Percentiles rank a stretch among this genome's conserved stretches.
Evolutionary conservation across 2,888 invertebrate genomes (phyloP).

Genomic region (Ceratothoa steindachneri): DNA sequence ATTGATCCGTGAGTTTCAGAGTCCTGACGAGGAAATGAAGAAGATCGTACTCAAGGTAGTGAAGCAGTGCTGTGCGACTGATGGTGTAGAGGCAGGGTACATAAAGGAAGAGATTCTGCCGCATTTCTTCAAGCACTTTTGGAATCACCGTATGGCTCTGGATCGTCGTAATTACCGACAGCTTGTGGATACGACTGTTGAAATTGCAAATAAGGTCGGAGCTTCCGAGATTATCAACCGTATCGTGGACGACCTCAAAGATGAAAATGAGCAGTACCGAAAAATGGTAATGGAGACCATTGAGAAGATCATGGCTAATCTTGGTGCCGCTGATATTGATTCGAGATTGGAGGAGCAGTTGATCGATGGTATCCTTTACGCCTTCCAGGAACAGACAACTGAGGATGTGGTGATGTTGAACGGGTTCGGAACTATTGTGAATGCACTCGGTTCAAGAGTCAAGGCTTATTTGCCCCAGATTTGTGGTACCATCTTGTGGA

Average conservation of each 20-base stretch:
- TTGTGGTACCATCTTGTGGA: slow-evolving; percentile 99
- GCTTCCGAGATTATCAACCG: slow-evolving; percentile 97
- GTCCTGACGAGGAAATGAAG: slow-evolving; percentile 99
- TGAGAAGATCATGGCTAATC: slow-evolving; percentile 95
- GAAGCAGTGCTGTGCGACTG: slow-evolving; percentile 99
- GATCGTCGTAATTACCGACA: slow-evolving; percentile 95
- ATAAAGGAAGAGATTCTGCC: slow-evolving; percentile 98
- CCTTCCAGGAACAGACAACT: slow-evolving; percentile 99
- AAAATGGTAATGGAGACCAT: slow-evolving; percentile 99
- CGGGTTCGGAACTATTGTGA: slow-evolving; percentile 98
- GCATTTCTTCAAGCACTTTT: slow-evolving; percentile 98
- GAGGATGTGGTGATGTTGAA: slow-evolving; percentile 99
- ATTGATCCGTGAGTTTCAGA: slow-evolving; percentile 97
- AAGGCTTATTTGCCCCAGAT: slow-evolving; percentile 99
- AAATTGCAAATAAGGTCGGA: slow-evolving; percentile 99
- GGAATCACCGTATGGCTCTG: slow-evolving; percentile 99
- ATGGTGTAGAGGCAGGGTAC: slow-evolving; percentile 98
- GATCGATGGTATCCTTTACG: slow-evolving; percentile 97
- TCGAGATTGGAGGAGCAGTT: slow-evolving; percentile 96
- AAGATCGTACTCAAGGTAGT: slow-evolving; percentile 99
- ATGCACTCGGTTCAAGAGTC: slow-evolving; percentile 92
- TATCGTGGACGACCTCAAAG: slow-evolving; percentile 97
- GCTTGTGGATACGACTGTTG: slow-evolving; percentile 98
- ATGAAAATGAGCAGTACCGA: slow-evolving; percentile 98
- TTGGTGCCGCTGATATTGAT: slow-evolving; percentile 97